phyloP scores from a whole-genome alignment of 2,888 invertebrate genomes.

The Alentia gelatinosa region DNA sequence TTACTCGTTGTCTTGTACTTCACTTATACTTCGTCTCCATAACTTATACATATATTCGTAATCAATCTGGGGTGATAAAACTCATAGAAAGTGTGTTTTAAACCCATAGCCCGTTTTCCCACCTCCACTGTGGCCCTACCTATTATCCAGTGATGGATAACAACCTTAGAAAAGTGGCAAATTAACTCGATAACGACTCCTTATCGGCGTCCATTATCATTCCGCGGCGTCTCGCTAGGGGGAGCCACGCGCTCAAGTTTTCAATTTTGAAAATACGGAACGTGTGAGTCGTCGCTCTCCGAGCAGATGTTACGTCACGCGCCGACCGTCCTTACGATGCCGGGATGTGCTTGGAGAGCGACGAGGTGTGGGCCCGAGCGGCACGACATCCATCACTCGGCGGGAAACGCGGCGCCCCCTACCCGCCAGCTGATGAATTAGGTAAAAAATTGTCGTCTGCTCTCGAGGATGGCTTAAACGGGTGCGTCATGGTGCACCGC shows the following conservation, averaged over 20 bases:
- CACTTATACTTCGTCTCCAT: no score
- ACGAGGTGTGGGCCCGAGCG: neutral
- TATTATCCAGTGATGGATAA: neutral
- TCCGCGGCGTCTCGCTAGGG: neutral
- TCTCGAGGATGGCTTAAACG: neutral
- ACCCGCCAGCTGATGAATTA: neutral
- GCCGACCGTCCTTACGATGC: no score
- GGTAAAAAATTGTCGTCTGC: conserved; percentile 1
- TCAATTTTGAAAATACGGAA: conserved; percentile 14
- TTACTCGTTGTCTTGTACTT: no score
- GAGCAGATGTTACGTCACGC: neutral
- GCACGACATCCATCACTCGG: neutral
- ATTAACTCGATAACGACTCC: conserved; percentile 30
- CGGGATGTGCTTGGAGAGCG: neutral
- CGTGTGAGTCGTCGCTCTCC: neutral
- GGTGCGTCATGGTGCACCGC: conserved; percentile 19
- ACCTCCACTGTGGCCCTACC: neutral
- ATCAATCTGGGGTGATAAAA: no score
- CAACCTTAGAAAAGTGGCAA: conserved; percentile 6
- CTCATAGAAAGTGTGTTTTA: neutral
- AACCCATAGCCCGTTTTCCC: neutral
- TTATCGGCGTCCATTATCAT: conserved; percentile 17
- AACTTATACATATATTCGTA: neutral
- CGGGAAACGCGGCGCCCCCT: neutral
- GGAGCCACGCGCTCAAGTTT: neutral